Conservation (phyloP, 2,888 invertebrate genomes). For the Agelastica alni region DNA sequence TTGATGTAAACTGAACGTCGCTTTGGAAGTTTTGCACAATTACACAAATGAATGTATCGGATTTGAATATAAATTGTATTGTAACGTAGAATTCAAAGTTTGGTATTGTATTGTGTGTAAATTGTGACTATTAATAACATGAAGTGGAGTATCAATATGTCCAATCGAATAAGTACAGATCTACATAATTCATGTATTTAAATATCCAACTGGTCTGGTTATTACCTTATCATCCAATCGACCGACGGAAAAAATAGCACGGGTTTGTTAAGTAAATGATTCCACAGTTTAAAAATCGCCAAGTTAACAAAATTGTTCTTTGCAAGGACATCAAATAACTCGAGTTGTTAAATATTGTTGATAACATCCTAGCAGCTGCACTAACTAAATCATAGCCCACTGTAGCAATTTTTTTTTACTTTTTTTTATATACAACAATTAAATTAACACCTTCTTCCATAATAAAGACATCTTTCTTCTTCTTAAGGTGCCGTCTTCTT, state of each 20-base stretch:
- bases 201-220: conserved; percentile 55
- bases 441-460: too few species aligned
- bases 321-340: too few species aligned
- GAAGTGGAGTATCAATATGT: conserved; percentile 58
- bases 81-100: conserved; percentile 50
- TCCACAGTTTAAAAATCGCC: too few species aligned
- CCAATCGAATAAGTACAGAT: conserved; percentile 57
- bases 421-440: too few species aligned
- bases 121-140: conserved; percentile 58
- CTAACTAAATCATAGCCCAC: too few species aligned
- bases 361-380: too few species aligned
- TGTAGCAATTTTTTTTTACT: too few species aligned
- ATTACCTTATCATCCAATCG: conserved; percentile 56
- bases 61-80: conserved; percentile 57
- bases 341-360: too few species aligned
- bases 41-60: conserved; percentile 51
- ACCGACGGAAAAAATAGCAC: conserved; percentile 42
- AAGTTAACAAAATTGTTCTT: too few species aligned
- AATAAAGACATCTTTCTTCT: too few species aligned
- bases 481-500: too few species aligned
- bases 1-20: conserved; percentile 29
- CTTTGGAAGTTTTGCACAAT: conserved; percentile 40
- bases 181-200: conserved; percentile 59
- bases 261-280: conserved; percentile 8
- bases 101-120: conserved; percentile 56